Base-by-base conservation (phyloP, 2,113 vertebrate species). In the Cariama cristata region DNA sequence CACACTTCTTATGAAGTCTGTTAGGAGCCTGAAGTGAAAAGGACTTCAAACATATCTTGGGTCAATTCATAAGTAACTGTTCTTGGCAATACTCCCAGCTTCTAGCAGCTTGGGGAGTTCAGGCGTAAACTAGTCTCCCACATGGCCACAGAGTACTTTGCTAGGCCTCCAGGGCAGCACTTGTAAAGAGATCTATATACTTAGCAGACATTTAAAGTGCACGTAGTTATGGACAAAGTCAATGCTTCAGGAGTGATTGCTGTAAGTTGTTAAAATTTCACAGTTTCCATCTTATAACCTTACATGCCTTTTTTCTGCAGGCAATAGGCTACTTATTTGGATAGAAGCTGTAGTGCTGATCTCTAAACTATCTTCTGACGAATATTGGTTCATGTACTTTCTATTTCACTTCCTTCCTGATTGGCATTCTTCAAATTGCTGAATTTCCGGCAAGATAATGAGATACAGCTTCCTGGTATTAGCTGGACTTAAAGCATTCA, bases 21-120 rank as follows among this genome's bases (percentile, higher is more conserved):
- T 95, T 96, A 95, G 94, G 96, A 97, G 93, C 97, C 96, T 98
- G 92, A 94, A 97, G 95, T 95, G 97, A 96, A 96, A 96, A 86
- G 80, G 60, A 74, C 55, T 89, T 23, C 88, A 94, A 82, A 96
- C 79, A 90, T 88, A 66, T 82, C 66, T 85, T 82, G 49, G 63
- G 84, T 94, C 92, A 92, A 72, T 97, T 91, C 92, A 59, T 96
- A 96, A 98, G 89, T 64, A 52, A 92, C 86, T 93, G 89, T 91
- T 53, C 38, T 93, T 97, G 97, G 97, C 96, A 88, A 20, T 55
- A 22, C 30, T 95, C 72, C 95, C 79, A 93, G 96, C 44, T 69
- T 73, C 67, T 90, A 81, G 86, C 38, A 80, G 68, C 60, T 58
- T 49, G 52, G 49, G 49, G 73, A 89, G 63, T 87, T 97, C 66